These are phyloP conservation scores for Scaptomyza polygonia DNA, from an alignment of 2,888 invertebrate genomes.

Conservation along the genomic window DNA sequence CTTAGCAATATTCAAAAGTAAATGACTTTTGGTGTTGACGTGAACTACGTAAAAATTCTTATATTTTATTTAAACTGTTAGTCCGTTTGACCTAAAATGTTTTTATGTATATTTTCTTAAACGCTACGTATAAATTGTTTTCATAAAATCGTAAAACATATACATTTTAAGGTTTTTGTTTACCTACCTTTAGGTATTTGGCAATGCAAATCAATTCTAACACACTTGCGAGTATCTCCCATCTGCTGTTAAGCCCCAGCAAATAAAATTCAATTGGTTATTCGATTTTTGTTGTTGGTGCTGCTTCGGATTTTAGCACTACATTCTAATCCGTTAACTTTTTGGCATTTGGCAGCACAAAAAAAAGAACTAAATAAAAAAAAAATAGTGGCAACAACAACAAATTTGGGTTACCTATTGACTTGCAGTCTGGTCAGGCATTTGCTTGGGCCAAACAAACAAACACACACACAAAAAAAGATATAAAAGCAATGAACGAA, in stretches of 20 bases:
- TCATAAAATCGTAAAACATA: background rate
- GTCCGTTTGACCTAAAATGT: no score
- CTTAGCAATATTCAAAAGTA: no score
- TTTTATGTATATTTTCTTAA: no score
- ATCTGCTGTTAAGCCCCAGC: conserved; percentile 4
- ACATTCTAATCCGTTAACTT: conserved; percentile 65
- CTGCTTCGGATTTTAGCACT: conserved; percentile 52
- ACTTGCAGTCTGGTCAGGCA: conserved; percentile 46
- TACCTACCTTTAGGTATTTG: background rate
- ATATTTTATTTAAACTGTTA: no score
- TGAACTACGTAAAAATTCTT: no score
- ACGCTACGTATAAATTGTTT: background rate
- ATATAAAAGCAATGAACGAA: conserved; percentile 1
- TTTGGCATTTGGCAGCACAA: conserved; percentile 49
- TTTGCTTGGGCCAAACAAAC: conserved; percentile 23
- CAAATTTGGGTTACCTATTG: conserved; percentile 64
- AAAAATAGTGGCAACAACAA: conserved; percentile 36
- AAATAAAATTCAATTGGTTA: conserved; percentile 27
- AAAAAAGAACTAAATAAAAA: no score
- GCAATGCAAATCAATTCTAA: conserved; percentile 7
- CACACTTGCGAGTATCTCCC: background rate
- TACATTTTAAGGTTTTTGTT: background rate
- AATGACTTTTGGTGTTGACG: no score
- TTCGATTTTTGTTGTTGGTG: conserved; percentile 1
- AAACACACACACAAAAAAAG: conserved; percentile 7